Base-by-base conservation (phyloP, 2,888 invertebrate species). In the Agrotis clavis region DNA sequence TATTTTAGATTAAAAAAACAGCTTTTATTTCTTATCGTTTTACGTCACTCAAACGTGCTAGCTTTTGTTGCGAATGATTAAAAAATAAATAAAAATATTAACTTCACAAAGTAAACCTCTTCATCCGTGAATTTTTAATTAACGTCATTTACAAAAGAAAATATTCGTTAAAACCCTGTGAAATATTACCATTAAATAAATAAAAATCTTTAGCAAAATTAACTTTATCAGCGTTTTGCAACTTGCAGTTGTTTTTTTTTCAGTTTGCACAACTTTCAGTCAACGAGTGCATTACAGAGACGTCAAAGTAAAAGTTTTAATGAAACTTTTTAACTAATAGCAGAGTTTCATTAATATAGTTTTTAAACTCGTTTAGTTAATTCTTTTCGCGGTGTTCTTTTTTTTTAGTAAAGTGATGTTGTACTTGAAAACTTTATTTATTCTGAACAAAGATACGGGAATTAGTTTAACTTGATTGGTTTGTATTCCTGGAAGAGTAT, bases 241-340 rank as follows among this genome's bases (percentile, higher is more conserved):
- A 82, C 71, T 82, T 77, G 57, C 30, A 65, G 53, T 75, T 76
- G 21, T 72, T 82, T 81, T 82, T 81, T 82, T 76, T 54, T 14
- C 53, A 66, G 57, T 71, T 64, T 56, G 13, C 30, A 19, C 18
- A 75, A 71, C 61, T 80, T 71, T 53, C 45, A 57, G 53, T n/a
- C 18, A 69, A 71, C 67, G 67, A 77, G 64, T 77, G 75, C 79
- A 79, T 76, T 78, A 62, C 25, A 30, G 67, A 77, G 77, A 66
- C 66, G 68, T 71, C 67, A 73, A 71, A 78, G 80, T 65, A 35
- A 48, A 84, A 84, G 57, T 85, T 85, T 85, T 83, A 85, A 84
- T 84, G 63, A 79, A 83, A 67, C 69, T 71, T 80, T 75, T 66
- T 25, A 71, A 67, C 67, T 80, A 71, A 82, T 64, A 72, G 60